Conservation (phyloP, 2,888 invertebrate genomes). For the Orthonevra nobilis region DNA sequence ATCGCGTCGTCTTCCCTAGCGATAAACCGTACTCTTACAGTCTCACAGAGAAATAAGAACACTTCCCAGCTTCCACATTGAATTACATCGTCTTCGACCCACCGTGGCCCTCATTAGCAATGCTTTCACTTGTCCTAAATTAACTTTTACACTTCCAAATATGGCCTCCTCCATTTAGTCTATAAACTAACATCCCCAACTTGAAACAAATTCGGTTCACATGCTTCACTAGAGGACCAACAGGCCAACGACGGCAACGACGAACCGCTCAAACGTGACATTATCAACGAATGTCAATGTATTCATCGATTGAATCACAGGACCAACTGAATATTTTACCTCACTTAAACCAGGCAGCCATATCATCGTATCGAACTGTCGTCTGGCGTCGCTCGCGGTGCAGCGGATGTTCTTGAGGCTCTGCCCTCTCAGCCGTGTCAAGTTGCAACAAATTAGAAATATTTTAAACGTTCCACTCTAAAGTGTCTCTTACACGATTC, state of each 20-base stretch:
- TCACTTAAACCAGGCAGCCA: slow-evolving; percentile 30
- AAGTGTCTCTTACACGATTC: slow-evolving; percentile 70
- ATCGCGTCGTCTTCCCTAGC: no score
- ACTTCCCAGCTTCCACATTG: slow-evolving; percentile 12
- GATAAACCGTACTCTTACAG: no score
- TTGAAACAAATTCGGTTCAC: slow-evolving; percentile 59
- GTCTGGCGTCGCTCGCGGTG: slow-evolving; percentile 23
- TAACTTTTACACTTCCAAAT: slow-evolving; percentile 69
- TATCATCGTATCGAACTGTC: slow-evolving; percentile 14
- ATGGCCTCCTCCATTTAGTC: slow-evolving; percentile 24
- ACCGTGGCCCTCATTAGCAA: slow-evolving; percentile 53
- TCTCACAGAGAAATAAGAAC: neutral
- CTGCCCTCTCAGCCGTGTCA: slow-evolving; percentile 52
- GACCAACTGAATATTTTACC: slow-evolving; percentile 54
- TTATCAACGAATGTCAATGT: slow-evolving; percentile 70
- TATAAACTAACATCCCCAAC: slow-evolving; percentile 11
- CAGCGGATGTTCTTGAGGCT: slow-evolving; percentile 10
- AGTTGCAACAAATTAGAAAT: slow-evolving; percentile 70
- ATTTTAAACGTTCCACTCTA: slow-evolving; percentile 70
- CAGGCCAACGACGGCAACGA: neutral
- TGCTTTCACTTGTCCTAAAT: slow-evolving; percentile 61
- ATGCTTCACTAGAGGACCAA: slow-evolving; percentile 34
- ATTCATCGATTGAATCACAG: slow-evolving; percentile 69
- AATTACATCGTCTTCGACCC: slow-evolving; percentile 51
- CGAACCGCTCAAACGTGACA: slow-evolving; percentile 61